Conservation (phyloP, 2,113 vertebrate species). For the Dasyprocta punctata region DNA sequence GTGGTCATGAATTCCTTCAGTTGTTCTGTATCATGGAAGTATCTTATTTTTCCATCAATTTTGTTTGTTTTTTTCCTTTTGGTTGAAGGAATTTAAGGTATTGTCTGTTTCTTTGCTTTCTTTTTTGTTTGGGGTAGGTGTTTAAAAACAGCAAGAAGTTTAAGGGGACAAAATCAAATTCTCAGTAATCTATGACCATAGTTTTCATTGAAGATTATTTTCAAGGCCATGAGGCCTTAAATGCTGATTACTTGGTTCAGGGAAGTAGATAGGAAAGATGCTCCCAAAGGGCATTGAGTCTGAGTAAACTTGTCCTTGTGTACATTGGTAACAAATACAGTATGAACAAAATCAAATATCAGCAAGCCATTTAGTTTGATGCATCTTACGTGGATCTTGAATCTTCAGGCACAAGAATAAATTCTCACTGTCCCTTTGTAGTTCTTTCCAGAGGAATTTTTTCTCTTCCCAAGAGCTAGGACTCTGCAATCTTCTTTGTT, state of each 20-base stretch:
- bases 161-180: not conserved
- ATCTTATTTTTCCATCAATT: no score
- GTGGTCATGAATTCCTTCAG: no score
- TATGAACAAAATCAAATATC: not conserved
- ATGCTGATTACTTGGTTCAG: no score
- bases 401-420: not conserved
- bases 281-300: not conserved
- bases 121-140: not conserved
- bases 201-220: not conserved
- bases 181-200: not conserved
- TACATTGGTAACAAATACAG: not conserved
- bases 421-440: not conserved
- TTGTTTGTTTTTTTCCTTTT: not conserved
- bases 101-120: not conserved
- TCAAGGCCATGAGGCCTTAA: not conserved
- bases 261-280: not conserved
- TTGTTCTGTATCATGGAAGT: no score
- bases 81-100: not conserved
- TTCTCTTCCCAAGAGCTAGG: no score
- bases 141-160: not conserved
- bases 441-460: not conserved
- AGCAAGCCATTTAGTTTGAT: not conserved
- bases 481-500: not conserved
- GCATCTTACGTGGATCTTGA: not conserved
- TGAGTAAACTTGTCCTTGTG: not conserved